Percentiles rank a stretch among this genome's conserved stretches.
Evolutionary conservation across 1,140 invertebrate species (phyloP).

Genomic region (Drosophila oshimai): DNA sequence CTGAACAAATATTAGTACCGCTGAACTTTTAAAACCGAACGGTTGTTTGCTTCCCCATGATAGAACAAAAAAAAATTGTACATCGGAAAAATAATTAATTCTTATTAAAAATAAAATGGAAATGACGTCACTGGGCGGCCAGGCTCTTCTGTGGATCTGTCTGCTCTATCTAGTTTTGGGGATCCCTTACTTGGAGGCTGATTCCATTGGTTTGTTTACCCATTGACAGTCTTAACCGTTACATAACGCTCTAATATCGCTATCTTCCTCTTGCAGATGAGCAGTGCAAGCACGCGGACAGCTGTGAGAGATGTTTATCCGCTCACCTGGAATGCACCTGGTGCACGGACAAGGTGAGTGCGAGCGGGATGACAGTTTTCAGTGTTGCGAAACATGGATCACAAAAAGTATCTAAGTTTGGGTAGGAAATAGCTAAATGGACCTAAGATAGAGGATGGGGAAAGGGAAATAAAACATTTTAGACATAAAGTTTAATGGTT

Average conservation of each 20-base stretch:
- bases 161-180: not conserved
- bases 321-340: constrained; percentile 74
- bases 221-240: constrained; percentile 10
- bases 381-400: too few species aligned
- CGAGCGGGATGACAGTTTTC: not conserved
- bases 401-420: not conserved
- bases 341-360: constrained; percentile 82
- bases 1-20: constrained; percentile 52
- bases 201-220: constrained; percentile 28
- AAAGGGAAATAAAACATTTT: too few species aligned
- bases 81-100: not conserved
- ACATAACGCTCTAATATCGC: constrained; percentile 18
- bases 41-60: constrained; percentile 26
- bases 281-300: constrained; percentile 62
- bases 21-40: constrained; percentile 41
- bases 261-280: constrained; percentile 39
- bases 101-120: constrained; percentile 1
- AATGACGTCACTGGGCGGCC: constrained; percentile 29
- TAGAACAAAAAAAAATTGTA: not conserved
- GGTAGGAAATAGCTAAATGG: not conserved
- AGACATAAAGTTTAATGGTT: not conserved
- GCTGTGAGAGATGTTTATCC: constrained; percentile 78
- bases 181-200: not conserved
- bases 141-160: not conserved
- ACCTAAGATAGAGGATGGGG: too few species aligned